Evolutionary conservation across 2,113 vertebrate genomes (phyloP).

Genomic region (Hiodon tergisus): DNA sequence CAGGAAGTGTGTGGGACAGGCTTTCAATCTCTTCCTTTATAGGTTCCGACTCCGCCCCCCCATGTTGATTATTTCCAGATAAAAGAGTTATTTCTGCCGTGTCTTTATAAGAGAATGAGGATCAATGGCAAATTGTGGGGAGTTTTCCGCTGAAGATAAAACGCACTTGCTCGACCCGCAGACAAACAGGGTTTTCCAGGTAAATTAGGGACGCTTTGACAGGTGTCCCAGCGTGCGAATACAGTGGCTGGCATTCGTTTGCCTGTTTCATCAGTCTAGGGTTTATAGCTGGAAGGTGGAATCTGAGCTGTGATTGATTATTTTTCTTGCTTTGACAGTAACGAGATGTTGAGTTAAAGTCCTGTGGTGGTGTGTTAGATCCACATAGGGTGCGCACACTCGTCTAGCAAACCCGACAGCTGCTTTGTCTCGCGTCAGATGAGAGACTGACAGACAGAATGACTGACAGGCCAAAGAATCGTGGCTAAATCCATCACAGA

Average conservation of each 20-base stretch:
- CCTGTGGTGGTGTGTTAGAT: conserved; percentile 1
- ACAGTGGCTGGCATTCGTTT: not conserved
- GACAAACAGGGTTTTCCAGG: not conserved
- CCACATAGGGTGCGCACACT: not conserved
- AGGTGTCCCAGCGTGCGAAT: not conserved
- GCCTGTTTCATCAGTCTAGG: not conserved
- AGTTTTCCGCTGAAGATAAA: too few species aligned
- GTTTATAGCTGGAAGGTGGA: not conserved
- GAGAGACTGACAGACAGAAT: conserved; percentile 19
- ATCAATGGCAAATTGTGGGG: too few species aligned
- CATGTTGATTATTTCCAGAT: too few species aligned
- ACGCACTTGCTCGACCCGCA: too few species aligned
- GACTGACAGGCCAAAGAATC: conserved; percentile 25
- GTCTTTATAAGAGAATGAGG: too few species aligned
- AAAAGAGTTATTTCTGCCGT: not conserved
- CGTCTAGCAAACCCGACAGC: not conserved
- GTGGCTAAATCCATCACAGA: conserved; percentile 44
- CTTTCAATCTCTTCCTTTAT: too few species aligned
- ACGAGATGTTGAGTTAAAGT: conserved; percentile 13
- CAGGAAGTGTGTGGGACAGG: too few species aligned
- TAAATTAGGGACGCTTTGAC: not conserved
- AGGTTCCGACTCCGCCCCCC: too few species aligned
- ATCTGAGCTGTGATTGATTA: conserved; percentile 12
- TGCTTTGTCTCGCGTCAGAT: conserved; percentile 4
- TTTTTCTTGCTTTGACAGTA: conserved; percentile 9